Evolutionary conservation across 2,113 vertebrate genomes (phyloP).

Genomic region (Camelus dromedarius): DNA sequence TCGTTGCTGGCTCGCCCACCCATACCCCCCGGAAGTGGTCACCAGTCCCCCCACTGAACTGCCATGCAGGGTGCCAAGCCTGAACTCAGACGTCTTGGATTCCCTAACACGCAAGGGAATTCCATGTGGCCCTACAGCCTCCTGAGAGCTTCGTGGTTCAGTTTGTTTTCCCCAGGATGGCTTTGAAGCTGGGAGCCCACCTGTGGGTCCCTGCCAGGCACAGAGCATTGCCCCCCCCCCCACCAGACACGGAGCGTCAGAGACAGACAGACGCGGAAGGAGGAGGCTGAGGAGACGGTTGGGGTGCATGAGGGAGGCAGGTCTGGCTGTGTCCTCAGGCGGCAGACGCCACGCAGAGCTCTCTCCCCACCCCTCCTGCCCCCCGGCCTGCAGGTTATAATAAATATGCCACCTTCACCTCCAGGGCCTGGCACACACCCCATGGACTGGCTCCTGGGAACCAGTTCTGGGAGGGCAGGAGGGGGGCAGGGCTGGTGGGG

Average conservation of each 20-base stretch:
- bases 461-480: neutral
- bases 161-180: no score
- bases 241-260: fast-evolving
- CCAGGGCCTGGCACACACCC: fast-evolving
- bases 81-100: neutral
- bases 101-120: fast-evolving
- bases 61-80: fast-evolving
- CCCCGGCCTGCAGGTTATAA: neutral
- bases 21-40: fast-evolving
- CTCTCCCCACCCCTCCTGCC: fast-evolving
- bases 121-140: neutral
- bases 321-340: fast-evolving
- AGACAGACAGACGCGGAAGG: no score
- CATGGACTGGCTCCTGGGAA: neutral
- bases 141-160: fast-evolving
- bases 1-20: fast-evolving
- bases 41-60: neutral
- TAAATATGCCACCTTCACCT: no score
- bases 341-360: fast-evolving
- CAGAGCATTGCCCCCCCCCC: neutral
- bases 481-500: neutral
- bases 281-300: fast-evolving
- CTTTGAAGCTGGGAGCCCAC: neutral
- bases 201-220: neutral
- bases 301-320: neutral